Evolutionary conservation across 2,113 vertebrate genomes (phyloP).

Genomic region (Crotalus viridis): DNA sequence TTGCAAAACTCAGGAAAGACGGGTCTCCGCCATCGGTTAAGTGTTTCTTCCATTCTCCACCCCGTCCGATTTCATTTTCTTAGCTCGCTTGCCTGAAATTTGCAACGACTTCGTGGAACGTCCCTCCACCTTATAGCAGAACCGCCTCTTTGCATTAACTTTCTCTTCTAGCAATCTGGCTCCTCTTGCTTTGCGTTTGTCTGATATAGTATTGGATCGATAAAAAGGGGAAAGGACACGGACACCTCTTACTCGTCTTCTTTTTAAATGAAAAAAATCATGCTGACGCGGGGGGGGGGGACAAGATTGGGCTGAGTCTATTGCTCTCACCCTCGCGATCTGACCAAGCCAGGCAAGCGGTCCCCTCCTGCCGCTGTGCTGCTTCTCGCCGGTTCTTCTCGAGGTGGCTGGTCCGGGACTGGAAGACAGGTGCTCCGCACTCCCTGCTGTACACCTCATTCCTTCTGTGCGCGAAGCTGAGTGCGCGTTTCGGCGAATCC

Average conservation of each 20-base stretch:
- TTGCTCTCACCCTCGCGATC: not conserved
- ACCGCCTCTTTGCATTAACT: not conserved
- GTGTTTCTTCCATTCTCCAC: not conserved
- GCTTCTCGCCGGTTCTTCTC: not conserved
- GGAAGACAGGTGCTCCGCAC: not conserved
- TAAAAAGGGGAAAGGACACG: not conserved
- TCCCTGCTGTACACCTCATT: not conserved
- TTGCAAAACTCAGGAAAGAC: not conserved
- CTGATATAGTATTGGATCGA: not conserved
- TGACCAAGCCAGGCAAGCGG: not conserved
- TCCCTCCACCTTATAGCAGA: not conserved
- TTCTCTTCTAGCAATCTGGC: not conserved
- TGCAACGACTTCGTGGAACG: not conserved
- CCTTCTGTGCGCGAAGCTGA: not conserved
- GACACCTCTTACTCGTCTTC: not conserved
- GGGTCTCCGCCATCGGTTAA: not conserved
- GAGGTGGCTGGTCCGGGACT: not conserved
- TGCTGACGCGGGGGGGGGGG: not conserved
- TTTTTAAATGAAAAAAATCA: not conserved
- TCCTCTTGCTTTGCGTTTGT: not conserved
- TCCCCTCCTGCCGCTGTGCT: too few species aligned
- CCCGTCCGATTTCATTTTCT: not conserved
- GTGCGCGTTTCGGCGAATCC: not conserved
- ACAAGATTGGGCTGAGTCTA: not conserved
- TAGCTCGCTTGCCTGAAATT: not conserved